These are phyloP conservation scores for Pempheris klunzingeri DNA, from an alignment of 2,797 vertebrate genomes.

Conservation along the genomic window DNA sequence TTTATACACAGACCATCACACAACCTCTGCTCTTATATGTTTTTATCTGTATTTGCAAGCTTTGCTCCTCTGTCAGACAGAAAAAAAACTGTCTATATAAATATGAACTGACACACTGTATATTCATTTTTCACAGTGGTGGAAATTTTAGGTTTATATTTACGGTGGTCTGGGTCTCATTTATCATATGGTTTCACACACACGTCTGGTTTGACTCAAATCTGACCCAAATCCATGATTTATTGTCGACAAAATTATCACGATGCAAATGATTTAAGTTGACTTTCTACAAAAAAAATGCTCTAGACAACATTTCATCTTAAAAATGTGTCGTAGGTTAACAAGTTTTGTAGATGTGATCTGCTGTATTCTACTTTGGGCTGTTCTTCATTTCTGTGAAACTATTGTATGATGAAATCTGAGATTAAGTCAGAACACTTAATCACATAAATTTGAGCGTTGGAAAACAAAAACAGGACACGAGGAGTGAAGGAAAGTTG, in stretches of 20 bases:
- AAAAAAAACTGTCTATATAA: constrained; percentile 7
- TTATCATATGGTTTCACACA: constrained; percentile 18
- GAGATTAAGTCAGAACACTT: constrained; percentile 6
- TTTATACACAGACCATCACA: constrained; percentile 17
- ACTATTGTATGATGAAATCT: constrained; percentile 31
- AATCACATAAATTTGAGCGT: background rate
- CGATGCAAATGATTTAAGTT: background rate
- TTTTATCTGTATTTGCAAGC: background rate
- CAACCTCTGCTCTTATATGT: background rate
- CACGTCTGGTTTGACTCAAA: constrained; percentile 26
- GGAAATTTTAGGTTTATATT: background rate
- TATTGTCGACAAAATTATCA: background rate
- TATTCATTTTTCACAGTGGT: constrained; percentile 5
- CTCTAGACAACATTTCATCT: background rate
- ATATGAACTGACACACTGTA: constrained; percentile 4
- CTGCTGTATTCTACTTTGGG: background rate
- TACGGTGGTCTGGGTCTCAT: constrained; percentile 16
- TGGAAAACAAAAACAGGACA: constrained; percentile 1
- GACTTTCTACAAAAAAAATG: background rate
- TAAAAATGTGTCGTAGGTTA: background rate
- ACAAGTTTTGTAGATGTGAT: background rate
- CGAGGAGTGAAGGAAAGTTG: constrained; percentile 4
- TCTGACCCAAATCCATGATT: constrained; percentile 21
- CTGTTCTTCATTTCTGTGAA: constrained; percentile 7
- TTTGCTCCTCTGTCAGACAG: constrained; percentile 5